phyloP scores from a whole-genome alignment of 2,113 vertebrate genomes.

The Mobula birostris region DNA sequence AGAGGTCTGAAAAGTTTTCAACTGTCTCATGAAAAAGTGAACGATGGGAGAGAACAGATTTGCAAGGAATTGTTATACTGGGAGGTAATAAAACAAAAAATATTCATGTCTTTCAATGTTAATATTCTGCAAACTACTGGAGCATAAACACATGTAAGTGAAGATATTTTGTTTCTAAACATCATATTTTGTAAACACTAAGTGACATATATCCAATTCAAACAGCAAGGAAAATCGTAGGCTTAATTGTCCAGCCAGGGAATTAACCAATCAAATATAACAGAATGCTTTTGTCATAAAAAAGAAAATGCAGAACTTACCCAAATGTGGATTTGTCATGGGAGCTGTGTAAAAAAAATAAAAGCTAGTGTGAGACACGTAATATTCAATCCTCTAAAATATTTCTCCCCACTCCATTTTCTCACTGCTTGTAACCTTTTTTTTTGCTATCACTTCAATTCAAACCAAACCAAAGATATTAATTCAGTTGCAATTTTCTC shows the following conservation, averaged over 20 bases:
- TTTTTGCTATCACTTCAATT: neutral
- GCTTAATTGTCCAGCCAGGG: neutral
- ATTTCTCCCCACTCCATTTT: constrained; percentile 1
- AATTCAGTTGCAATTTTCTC: neutral
- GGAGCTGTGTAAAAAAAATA: constrained; percentile 64
- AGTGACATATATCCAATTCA: neutral
- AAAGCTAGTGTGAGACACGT: neutral
- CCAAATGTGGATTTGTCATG: constrained; percentile 66
- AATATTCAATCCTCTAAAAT: neutral
- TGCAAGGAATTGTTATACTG: neutral
- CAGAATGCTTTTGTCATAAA: neutral
- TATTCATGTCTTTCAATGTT: neutral
- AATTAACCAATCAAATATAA: neutral
- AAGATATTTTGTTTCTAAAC: neutral
- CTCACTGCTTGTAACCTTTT: neutral
- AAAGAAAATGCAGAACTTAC: constrained; percentile 56
- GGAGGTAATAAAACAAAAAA: neutral
- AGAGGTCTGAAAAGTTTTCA: neutral
- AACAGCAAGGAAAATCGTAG: neutral
- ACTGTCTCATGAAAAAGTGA: neutral
- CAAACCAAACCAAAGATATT: neutral
- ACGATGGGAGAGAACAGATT: neutral
- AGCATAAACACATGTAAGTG: neutral
- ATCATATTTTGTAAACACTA: neutral
- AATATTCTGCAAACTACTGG: neutral